These are phyloP conservation scores for Perodicticus potto DNA, from an alignment of 2,797 vertebrate genomes.

Conservation along the genomic window DNA sequence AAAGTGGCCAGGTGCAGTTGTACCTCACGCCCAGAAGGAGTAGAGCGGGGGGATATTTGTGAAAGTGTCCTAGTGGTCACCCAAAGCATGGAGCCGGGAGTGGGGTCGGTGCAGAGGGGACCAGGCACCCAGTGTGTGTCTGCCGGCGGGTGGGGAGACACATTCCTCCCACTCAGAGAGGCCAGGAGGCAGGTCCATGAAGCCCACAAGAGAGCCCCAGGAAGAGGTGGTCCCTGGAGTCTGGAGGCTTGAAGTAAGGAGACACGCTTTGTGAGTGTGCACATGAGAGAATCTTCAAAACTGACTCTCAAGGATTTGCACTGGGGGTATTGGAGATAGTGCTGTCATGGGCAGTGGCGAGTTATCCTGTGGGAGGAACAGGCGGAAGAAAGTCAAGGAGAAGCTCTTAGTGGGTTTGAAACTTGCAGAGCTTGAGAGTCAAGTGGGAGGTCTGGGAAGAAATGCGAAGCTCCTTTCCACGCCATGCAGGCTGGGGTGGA, in stretches of 20 bases:
- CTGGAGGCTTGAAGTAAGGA: background rate
- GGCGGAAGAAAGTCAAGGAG: background rate
- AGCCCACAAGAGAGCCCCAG: background rate
- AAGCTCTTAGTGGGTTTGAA: background rate
- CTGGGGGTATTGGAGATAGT: background rate
- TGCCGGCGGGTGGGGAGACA: background rate
- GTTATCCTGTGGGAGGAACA: background rate
- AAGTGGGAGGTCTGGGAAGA: background rate
- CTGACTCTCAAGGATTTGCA: background rate
- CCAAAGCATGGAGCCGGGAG: background rate
- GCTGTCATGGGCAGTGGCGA: fast-evolving
- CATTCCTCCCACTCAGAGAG: background rate
- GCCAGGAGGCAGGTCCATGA: background rate
- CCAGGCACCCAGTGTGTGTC: background rate
- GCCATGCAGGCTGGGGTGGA: background rate
- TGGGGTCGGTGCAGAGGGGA: too few species aligned
- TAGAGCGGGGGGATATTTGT: background rate
- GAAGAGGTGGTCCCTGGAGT: fast-evolving
- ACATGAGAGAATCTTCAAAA: background rate
- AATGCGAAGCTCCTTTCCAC: too few species aligned
- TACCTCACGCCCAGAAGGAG: background rate
- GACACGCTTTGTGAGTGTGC: background rate
- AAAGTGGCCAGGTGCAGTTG: background rate
- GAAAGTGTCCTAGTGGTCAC: background rate
- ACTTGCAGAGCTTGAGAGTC: background rate